Evolutionary conservation across 2,113 vertebrate genomes (phyloP).

Genomic region (Tenrec ecaudatus): DNA sequence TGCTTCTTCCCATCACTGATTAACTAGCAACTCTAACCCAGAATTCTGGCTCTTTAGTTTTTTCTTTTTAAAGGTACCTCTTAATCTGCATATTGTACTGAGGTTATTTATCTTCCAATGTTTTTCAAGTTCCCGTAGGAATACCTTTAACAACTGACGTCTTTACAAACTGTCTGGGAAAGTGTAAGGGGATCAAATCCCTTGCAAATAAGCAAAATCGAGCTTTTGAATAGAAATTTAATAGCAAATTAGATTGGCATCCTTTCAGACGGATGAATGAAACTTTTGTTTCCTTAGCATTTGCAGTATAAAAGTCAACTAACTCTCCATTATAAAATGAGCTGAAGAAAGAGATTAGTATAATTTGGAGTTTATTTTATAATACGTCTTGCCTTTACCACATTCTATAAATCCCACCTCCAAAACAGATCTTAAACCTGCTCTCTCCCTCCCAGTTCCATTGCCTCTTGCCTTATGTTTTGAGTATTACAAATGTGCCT

Average conservation of each 20-base stretch:
- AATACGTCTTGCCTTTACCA: slow-evolving; percentile 46
- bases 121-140: slow-evolving; percentile 71
- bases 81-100: slow-evolving; percentile 62
- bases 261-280: slow-evolving; percentile 67
- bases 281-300: slow-evolving; percentile 74
- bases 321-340: slow-evolving; percentile 34
- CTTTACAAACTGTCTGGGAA: slow-evolving; percentile 76
- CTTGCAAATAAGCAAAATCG: slow-evolving; percentile 76
- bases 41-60: slow-evolving; percentile 54
- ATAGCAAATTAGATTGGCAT: slow-evolving; percentile 75
- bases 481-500: neutral
- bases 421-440: slow-evolving; percentile 28
- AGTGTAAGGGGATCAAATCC: slow-evolving; percentile 72
- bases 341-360: slow-evolving; percentile 46
- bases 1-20: slow-evolving; percentile 7
- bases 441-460: neutral
- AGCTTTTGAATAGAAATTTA: slow-evolving; percentile 75
- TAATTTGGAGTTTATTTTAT: slow-evolving; percentile 39
- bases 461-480: neutral
- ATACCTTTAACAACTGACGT: slow-evolving; percentile 74
- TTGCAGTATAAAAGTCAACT: slow-evolving; percentile 70
- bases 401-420: slow-evolving; percentile 33
- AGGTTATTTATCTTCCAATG: slow-evolving; percentile 72
- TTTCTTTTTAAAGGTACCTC: slow-evolving; percentile 64
- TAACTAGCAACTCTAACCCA: slow-evolving; percentile 37